Evolutionary conservation across 2,113 vertebrate species (phyloP), one percentile per base, ranked within the genome.

Genomic region (Muscicapa adusta): DNA sequence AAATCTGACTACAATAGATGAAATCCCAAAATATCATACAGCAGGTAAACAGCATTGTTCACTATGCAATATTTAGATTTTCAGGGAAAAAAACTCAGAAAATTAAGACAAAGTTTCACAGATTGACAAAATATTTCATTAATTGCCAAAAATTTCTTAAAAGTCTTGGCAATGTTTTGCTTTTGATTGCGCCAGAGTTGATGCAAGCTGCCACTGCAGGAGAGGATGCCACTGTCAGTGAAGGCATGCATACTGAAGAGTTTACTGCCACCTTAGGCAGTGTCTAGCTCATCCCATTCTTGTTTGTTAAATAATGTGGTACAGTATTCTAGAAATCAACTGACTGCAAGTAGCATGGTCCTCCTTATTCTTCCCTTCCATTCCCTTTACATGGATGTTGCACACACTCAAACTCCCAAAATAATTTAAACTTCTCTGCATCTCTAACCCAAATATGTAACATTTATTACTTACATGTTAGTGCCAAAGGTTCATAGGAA

Each of bases 381-480:
- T 57, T 18, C 2, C 10, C 3, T 43, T 85, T 23, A 34, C 6
- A 7, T 24, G 8, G 1, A 12, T 45, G 1, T 25, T 28, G 6
- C 13, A 31, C 2, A 15, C 10, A 36, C 8, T 42, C 36, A 67
- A 31, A 36, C 16, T 50, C 23, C 36, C 5, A 31, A 36, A 85
- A 28, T 18, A 63, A 28, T 15, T 88, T 54, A 20, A 38, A 71
- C 11, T 20, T 58, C 34, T 67, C 24, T 40, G 4, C 8, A n/a
- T 22, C 3, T 73, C 34, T 17, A 51, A 45, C 70, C 9, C 6
- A 22, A 88, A 67, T 42, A 18, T 6, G 4, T 24, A 66, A 31
- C 1, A 22, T 67, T 43, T 68, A 14, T 73, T 63, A 16, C 7
- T 10, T 4, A 31, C 6, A 56, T 2, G 6, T 20, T 29, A 42